A percentile compares a stretch with the other conserved stretches of the same genome.
Conservation (phyloP, 2,797 vertebrate genomes). For the Myiothlypis coronata region DNA sequence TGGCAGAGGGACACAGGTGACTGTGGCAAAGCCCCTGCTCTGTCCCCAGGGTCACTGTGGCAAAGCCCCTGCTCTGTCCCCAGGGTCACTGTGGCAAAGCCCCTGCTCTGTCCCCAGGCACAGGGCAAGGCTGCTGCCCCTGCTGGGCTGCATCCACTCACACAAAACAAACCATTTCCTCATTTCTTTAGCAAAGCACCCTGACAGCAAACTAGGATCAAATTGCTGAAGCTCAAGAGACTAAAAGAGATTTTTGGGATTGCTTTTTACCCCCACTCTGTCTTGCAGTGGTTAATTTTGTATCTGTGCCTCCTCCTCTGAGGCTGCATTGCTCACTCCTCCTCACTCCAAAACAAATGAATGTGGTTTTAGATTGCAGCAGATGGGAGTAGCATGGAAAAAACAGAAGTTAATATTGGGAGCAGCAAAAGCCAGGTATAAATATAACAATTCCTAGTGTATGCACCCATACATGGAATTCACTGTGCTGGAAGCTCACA, state of each 20-base stretch:
- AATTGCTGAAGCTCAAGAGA: neutral
- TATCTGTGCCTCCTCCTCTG: neutral
- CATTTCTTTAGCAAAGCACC: neutral
- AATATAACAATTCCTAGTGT: neutral
- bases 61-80: neutral
- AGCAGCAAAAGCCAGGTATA: constrained; percentile 1
- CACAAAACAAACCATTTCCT: neutral
- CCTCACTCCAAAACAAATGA: constrained; percentile 50
- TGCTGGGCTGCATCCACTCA: neutral
- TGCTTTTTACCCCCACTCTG: fast-evolving
- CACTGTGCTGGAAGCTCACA: neutral
- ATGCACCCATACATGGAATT: neutral
- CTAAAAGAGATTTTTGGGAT: neutral
- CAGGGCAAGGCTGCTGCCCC: neutral
- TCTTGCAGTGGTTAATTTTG: neutral
- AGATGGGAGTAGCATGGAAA: constrained; percentile 8
- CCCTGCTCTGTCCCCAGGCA: neutral
- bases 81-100: neutral
- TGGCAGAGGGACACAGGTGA: fast-evolving
- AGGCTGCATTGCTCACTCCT: constrained; percentile 1
- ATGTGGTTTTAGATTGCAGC: neutral
- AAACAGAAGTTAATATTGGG: neutral
- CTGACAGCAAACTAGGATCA: neutral
- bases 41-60: neutral
- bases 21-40: neutral